Base-by-base conservation (phyloP, 37 sponge, comb jelly and placozoan species). In the Beroe forskalii region DNA sequence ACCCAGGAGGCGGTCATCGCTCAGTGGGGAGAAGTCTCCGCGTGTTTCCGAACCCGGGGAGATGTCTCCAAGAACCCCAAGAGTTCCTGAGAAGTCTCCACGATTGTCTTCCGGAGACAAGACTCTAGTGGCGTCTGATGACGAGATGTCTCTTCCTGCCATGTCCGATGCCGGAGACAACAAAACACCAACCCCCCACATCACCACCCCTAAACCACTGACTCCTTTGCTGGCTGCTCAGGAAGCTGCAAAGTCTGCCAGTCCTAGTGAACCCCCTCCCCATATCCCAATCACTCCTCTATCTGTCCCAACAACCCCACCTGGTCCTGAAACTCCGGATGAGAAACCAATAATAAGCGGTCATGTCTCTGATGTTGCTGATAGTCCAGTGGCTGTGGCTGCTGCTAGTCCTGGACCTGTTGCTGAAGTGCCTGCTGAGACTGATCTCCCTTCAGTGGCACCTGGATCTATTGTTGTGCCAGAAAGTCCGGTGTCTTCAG, bases 141-240 rank as follows among this genome's bases (percentile, higher is more conserved):
- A 69, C 32, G 72, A 69, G 39, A 33, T 80, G 4, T 44, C 86
- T 80, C 86, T 44, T 43, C 44, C 86, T 80, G 48, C 48, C 28
- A 12, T 80, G 48, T 4, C 44, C 4, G 55, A 44, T 1, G 17
- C 14, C 4, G 31, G 66, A 28, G 31, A 27, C 25, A 8, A 8
- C 17, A 64, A 64, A 22, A 22, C 66, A 22, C 30, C 31, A 3
- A 64, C 66, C 4, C 66, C 66, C 4, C 25, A 64, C 17, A 22
- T 30, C 3, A 8, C 66, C 25, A 64, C 24, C 4, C 66, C 66
- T 27, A 64, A 64, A 64, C 66, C 66, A 28, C 20, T 64, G 24
- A 64, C 66, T 22, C 66, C 66, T n/a, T 30, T 64, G 30, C 4
- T 6, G 4, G 25, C 31, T 22, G 66, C 66, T 64, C 20, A 6